phyloP scores from a whole-genome alignment of 2,888 invertebrate species.

The Eulithis prunata region DNA sequence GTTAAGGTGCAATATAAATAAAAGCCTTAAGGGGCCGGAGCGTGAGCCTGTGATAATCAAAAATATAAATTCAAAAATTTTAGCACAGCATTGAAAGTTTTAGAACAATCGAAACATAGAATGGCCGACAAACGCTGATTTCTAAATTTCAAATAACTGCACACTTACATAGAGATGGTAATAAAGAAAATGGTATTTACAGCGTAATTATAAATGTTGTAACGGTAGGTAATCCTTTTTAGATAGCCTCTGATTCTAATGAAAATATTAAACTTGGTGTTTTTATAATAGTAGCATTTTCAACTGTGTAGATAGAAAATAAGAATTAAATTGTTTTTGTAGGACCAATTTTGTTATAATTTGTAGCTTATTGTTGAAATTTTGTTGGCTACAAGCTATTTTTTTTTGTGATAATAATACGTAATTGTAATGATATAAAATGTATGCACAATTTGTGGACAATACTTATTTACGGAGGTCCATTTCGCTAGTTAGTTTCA shows the following conservation, averaged over 20 bases:
- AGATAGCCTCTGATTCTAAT: constrained; percentile 41
- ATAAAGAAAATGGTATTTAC: constrained; percentile 28
- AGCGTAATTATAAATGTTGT: constrained; percentile 36
- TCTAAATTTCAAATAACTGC: constrained; percentile 19
- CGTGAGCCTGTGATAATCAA: constrained; percentile 81
- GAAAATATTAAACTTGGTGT: constrained; percentile 59
- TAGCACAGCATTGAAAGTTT: constrained; percentile 46
- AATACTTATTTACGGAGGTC: constrained; percentile 81
- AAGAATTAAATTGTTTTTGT: constrained; percentile 52
- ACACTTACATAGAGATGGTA: constrained; percentile 1
- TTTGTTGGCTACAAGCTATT: constrained; percentile 57
- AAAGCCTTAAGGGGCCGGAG: constrained; percentile 70
- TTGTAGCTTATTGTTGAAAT: constrained; percentile 49
- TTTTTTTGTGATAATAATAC: constrained; percentile 76
- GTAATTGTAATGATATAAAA: constrained; percentile 60
- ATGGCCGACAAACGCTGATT: constrained; percentile 66
- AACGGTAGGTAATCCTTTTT: constrained; percentile 31
- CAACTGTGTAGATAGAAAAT: constrained; percentile 40
- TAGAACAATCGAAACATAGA: constrained; percentile 51
- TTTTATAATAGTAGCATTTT: constrained; percentile 66
- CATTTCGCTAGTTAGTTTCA: constrained; percentile 71
- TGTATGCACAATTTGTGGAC: constrained; percentile 80
- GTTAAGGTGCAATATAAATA: constrained; percentile 72
- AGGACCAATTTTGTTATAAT: constrained; percentile 65
- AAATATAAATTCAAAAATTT: constrained; percentile 59